Base-by-base conservation (phyloP, 2,888 invertebrate species). In the Harpagoxenus sublaevis region DNA sequence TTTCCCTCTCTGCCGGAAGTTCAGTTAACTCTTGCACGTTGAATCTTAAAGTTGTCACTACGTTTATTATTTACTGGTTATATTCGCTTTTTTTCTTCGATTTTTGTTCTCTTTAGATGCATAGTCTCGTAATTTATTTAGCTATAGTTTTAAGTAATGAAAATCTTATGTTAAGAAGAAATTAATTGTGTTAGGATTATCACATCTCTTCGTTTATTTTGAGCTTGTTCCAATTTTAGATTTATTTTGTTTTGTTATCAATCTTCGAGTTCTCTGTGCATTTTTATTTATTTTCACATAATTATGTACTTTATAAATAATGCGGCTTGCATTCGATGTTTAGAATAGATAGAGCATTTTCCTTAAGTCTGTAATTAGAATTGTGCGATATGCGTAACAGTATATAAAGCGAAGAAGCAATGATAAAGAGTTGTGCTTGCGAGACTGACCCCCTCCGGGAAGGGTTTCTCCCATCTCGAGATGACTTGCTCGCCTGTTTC, bases 401-500 rank as follows among this genome's bases (percentile, higher is more conserved):
- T 18, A 42, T 18, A 42, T 42, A 31, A 45, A 74, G n/a, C 28
- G 8, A 28, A 42, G 51, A 48, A 45, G 60, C 45, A 70, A 35
- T 9, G 70, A 53, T 77, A 63, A 70, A 65, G 42, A n/a, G n/a
- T 42, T 53, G 45, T 35, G 55, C 1, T n/a, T 3, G 28, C 4
- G 53, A 66, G 35, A 53, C 39, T 15, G 31, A 31, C 3, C 3
- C 15, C 31, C 15, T 35, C 23, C 42, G 9, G n/a, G 18, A 78
- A 68, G 78, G 45, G 35, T 5, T 60, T 28, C 78, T 57, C 48
- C n/a, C 45, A 55, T 42, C 60, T 35, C 18, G n/a, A 68, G 78
- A 23, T 23, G 23, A n/a, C 45, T 65, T 62, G n/a, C 84, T 55
- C 73, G 79, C 8, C 18, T 10, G 45, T 89, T 88, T 87, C 81